Evolutionary conservation across 2,113 vertebrate genomes (phyloP).

Genomic region (Chroicocephalus ridibundus): DNA sequence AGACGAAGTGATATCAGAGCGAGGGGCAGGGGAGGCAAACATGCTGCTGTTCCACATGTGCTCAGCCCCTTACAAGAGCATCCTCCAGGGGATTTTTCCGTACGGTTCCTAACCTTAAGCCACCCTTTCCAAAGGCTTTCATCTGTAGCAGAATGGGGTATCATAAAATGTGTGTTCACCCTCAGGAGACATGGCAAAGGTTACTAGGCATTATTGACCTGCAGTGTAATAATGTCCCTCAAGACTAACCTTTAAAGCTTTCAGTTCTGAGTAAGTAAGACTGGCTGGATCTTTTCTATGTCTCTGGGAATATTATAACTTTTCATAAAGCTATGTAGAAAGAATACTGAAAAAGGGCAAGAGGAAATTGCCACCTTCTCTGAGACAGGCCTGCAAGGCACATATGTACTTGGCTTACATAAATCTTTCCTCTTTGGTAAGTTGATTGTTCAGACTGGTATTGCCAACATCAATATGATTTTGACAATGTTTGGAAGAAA

Average conservation of each 20-base stretch:
- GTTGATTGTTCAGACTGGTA: neutral
- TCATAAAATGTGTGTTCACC: constrained; percentile 57
- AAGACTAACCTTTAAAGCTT: constrained; percentile 75
- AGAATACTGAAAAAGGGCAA: constrained; percentile 64
- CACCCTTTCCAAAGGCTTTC: constrained; percentile 59
- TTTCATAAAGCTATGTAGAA: constrained; percentile 62
- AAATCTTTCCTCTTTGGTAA: constrained; percentile 7
- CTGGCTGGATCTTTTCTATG: constrained; percentile 55
- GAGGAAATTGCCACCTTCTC: constrained; percentile 58
- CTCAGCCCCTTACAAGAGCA: constrained; percentile 13
- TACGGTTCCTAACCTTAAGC: constrained; percentile 35
- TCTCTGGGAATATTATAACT: constrained; percentile 68
- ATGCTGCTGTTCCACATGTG: neutral
- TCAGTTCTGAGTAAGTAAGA: constrained; percentile 61
- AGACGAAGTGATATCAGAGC: neutral
- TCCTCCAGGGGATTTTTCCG: constrained; percentile 15
- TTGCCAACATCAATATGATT: neutral
- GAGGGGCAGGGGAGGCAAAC: neutral
- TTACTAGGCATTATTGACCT: constrained; percentile 71
- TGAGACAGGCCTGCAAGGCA: constrained; percentile 33
- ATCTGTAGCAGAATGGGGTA: constrained; percentile 23
- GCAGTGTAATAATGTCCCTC: constrained; percentile 64
- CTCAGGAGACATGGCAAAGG: constrained; percentile 59
- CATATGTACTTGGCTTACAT: neutral
- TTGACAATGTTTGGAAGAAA: neutral